These are phyloP conservation scores for Heterocephalus glaber DNA, from an alignment of 2,113 vertebrate genomes.

Conservation along the genomic window DNA sequence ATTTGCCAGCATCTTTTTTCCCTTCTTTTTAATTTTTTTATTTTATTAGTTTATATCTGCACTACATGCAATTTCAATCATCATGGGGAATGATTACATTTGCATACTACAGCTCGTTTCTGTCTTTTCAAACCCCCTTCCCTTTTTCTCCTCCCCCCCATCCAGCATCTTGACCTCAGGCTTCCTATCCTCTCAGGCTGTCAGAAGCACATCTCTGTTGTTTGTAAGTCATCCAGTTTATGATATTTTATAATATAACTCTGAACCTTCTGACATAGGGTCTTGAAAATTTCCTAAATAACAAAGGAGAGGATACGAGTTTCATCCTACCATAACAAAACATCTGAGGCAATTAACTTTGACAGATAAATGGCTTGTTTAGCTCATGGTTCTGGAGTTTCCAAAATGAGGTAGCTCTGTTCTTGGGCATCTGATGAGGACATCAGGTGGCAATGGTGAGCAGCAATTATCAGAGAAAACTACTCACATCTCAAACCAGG, in stretches of 20 bases:
- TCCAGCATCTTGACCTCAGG: background rate
- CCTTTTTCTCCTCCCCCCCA: background rate
- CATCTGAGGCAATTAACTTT: background rate
- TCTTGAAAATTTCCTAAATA: conserved; percentile 1
- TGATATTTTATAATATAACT: background rate
- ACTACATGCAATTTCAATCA: background rate
- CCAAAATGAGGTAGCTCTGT: background rate
- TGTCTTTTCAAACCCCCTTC: background rate
- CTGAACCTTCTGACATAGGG: background rate
- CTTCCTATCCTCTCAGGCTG: background rate
- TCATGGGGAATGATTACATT: background rate
- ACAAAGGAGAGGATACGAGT: background rate
- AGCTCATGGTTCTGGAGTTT: background rate
- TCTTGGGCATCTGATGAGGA: background rate
- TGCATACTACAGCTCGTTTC: background rate
- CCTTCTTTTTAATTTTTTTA: background rate
- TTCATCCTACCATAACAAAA: background rate
- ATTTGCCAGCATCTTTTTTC: too few species aligned
- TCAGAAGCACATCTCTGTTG: background rate
- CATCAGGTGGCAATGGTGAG: background rate
- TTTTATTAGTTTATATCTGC: background rate
- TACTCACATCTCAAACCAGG: background rate
- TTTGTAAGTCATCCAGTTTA: background rate
- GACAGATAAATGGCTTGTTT: background rate
- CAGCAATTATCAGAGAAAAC: background rate